A percentile compares a stretch with the other conserved stretches of the same genome.
Evolutionary conservation across 2,888 invertebrate species (phyloP).

Genomic region (Epinotia nisella): DNA sequence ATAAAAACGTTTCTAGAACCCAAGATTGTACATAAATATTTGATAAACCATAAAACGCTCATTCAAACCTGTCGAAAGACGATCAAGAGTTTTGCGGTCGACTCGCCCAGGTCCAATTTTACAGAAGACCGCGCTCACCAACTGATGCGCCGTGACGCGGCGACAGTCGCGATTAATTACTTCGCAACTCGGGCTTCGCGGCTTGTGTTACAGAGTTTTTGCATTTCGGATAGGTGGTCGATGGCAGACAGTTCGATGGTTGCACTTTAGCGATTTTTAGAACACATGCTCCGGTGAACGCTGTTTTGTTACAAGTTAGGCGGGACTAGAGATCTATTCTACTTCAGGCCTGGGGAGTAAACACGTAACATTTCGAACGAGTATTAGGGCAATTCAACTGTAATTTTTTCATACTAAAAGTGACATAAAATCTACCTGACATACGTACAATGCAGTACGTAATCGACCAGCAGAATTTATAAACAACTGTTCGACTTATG

Average conservation of each 20-base stretch:
- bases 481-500: too few relatives aligned
- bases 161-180: constrained; percentile 81
- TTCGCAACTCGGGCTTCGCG: constrained; percentile 49
- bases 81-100: constrained; percentile 65
- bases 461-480: too few relatives aligned
- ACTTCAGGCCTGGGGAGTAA: too few relatives aligned
- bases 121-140: constrained; percentile 70
- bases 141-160: constrained; percentile 77
- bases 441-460: too few relatives aligned
- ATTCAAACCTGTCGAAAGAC: constrained; percentile 37
- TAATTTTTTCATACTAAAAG: too few relatives aligned
- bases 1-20: too few relatives aligned
- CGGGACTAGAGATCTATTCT: neutral
- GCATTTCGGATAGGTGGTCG: constrained; percentile 45
- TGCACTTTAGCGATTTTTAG: constrained; percentile 38
- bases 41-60: neutral
- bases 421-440: too few relatives aligned
- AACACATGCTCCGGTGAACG: constrained; percentile 46
- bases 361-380: too few relatives aligned
- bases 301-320: constrained; percentile 2
- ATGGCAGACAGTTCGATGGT: constrained; percentile 5
- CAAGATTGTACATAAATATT: neutral
- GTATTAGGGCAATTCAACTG: too few relatives aligned
- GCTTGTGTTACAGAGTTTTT: constrained; percentile 71
- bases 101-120: constrained; percentile 77